These are phyloP conservation scores for Alsophila aescularia DNA, from an alignment of 2,888 invertebrate genomes.

Conservation along the genomic window DNA sequence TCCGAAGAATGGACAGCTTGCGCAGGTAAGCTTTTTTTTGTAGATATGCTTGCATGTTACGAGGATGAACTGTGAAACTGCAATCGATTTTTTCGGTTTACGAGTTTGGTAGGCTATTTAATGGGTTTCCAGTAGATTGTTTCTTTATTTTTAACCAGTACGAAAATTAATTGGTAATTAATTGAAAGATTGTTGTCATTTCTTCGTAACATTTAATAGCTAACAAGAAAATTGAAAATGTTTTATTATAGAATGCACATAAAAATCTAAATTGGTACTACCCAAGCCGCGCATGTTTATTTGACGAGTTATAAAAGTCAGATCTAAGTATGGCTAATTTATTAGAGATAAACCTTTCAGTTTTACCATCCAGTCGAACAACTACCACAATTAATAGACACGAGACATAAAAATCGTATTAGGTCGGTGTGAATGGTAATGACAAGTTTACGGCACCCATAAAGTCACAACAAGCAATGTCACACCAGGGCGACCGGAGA, in stretches of 20 bases:
- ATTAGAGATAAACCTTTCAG: constrained; percentile 65
- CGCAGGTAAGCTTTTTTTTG: constrained; percentile 67
- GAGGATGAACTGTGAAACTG: constrained; percentile 40
- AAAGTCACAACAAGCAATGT: constrained; percentile 69
- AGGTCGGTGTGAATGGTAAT: constrained; percentile 73
- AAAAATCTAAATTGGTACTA: neutral
- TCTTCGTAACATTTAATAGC: neutral
- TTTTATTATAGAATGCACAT: neutral
- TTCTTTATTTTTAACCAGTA: too few species aligned
- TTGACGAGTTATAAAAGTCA: constrained; percentile 43
- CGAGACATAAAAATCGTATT: constrained; percentile 70
- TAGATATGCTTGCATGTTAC: constrained; percentile 44
- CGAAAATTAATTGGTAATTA: neutral
- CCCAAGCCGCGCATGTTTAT: constrained; percentile 40
- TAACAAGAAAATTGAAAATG: neutral
- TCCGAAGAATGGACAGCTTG: constrained; percentile 56
- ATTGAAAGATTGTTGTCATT: neutral
- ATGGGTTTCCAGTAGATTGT: constrained; percentile 4
- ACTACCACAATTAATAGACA: constrained; percentile 71
- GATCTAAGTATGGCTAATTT: constrained; percentile 54
- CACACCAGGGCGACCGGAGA: constrained; percentile 57
- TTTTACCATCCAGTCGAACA: constrained; percentile 64
- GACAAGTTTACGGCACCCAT: constrained; percentile 65
- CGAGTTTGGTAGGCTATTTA: constrained; percentile 11
- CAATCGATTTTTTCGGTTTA: constrained; percentile 45